Evolutionary conservation across 2,113 vertebrate genomes (phyloP), one percentile per base, ranked within the genome.

Genomic region (Octodon degus): DNA sequence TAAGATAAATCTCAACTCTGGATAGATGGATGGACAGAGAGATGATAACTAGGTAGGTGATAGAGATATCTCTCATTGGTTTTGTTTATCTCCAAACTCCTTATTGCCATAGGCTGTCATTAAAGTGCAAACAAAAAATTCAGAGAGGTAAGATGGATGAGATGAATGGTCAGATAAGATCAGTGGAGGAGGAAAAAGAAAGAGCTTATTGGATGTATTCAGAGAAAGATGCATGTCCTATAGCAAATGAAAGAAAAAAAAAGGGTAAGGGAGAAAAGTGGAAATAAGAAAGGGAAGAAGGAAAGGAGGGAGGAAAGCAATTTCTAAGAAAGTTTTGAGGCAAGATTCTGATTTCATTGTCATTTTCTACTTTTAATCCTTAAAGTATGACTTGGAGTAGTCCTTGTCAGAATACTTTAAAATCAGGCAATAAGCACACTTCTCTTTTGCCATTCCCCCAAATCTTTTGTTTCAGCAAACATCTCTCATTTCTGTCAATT

Each of bases 271-370:
- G 7, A 76, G n/a, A 34, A 34, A 50, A 32, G 40, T 0, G 1
- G 9, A 10, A 4, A 5, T 2, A 13, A 8, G 7, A 30, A 4
- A 0, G 40, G 3, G 13, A 8, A 7, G n/a, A 4, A 0, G n/a
- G 32, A 8, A 32, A 25, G 67, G 2, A 17, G n/a, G 6, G 5
- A 58, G 1, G 8, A 1, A 68, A 68, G 12, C 53, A 81, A 72
- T n/a, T 86, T 3, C 50, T 82, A 50, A 53, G 50, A 53, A 22
- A 70, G 34, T 13, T 32, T 84, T 9, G 40, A 90, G 43, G 40
- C 34, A 81, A 74, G 74, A 32, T 3, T 65, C 30, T 37, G 3
- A 6, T 85, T 19, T 76, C 70, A 11, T 10, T 53, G 55, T 32
- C 68, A 25, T 76, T 93, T 76, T 63, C 62, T 60, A 47, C n/a